Evolutionary conservation across 1,140 invertebrate species (phyloP), one percentile per base, ranked within the genome.

Genomic region (Aphaenogaster floridana): DNA sequence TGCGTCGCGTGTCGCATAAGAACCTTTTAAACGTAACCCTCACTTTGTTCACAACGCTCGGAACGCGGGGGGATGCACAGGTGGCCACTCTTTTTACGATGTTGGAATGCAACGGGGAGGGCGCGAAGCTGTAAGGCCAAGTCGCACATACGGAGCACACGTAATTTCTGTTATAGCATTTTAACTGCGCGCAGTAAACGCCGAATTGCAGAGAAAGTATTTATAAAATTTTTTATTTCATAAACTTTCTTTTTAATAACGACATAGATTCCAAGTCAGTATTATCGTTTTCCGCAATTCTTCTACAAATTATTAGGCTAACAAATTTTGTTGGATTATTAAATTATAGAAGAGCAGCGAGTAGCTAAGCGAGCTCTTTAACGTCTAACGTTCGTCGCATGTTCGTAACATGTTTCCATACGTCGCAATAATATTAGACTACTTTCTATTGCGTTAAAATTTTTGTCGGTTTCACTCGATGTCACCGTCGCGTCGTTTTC

Each of bases 1-100:
- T 61, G 28, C 13, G 28, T 84, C 42, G 69, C 80, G 52, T 84
- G 80, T 84, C 54, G 69, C n/a, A 6, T 28, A 71, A 76, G 48
- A 84, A 74, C 7, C 17, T 61, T n/a, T 83, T 28, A 21, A 72
- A 74, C 17, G 68, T 42, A 52, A 9, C 17, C 21, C 50, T 74
- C 54, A 13, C n/a, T 81, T 81, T 81, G 50, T 59, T 45, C 39
- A 76, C 28, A 17, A 61, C 48, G 54, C 72, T 42, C 0, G 80
- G 54, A 61, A 84, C 61, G 80, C 39, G 9, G 34, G 17, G 50
- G 69, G 13, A 83, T 57, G n/a, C 54, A 84, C 69, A 81, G 80
- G 80, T 83, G 68, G 68, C 48, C 28, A 34, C 13, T 48, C 57
- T 63, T 84, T 76, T 83, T 83, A 72, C 17, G 42, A 61, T 36